Conservation (phyloP, 2,113 vertebrate genomes). For the Pionites leucogaster region DNA sequence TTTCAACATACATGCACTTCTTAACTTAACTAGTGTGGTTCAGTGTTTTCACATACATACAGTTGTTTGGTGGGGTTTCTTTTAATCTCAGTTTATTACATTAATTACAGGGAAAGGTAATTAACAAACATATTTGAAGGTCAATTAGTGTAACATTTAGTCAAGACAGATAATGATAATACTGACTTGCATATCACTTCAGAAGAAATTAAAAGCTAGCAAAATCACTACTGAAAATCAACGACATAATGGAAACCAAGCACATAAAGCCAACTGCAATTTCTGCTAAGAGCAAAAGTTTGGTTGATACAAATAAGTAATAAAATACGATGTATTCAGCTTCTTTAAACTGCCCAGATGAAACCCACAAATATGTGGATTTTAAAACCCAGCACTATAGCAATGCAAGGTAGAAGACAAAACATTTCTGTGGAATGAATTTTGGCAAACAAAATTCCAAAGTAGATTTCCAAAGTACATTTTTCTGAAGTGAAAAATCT, state of each 20-base stretch:
- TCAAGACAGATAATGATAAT: neutral
- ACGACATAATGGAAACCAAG: neutral
- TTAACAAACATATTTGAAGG: neutral
- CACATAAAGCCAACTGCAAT: neutral
- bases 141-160: neutral
- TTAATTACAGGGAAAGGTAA: neutral
- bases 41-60: neutral
- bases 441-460: neutral
- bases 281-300: neutral
- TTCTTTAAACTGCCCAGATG: neutral
- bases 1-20: neutral
- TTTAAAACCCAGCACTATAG: neutral
- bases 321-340: neutral
- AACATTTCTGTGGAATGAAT: neutral
- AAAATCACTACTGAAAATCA: neutral
- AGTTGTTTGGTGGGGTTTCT: neutral
- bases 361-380: neutral
- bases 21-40: neutral
- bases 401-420: neutral
- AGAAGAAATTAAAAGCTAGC: neutral
- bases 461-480: neutral
- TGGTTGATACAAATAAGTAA: neutral
- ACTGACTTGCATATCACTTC: neutral
- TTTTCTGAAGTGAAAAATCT: neutral
- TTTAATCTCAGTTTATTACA: neutral